Conservation (phyloP, 2,888 invertebrate species). For the Andricus quercusramuli region DNA sequence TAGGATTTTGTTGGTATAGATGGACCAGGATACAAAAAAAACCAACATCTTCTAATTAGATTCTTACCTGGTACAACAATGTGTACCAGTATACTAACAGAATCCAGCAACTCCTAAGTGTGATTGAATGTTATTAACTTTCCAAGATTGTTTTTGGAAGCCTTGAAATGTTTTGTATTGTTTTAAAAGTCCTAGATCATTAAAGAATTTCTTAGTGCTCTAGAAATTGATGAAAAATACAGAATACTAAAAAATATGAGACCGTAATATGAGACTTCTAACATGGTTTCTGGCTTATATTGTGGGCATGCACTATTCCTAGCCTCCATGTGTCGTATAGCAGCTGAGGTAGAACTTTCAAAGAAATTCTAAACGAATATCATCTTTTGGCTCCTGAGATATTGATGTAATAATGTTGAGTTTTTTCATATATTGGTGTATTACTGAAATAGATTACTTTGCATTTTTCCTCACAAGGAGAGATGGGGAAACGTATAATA, state of each 20-base stretch:
- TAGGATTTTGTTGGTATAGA: too few relatives aligned
- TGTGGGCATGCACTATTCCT: not conserved
- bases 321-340: not conserved
- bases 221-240: too few relatives aligned
- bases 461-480: not conserved
- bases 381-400: not conserved
- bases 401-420: slow-evolving; percentile 20
- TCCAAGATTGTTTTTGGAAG: too few relatives aligned
- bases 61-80: too few relatives aligned
- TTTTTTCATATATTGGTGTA: slow-evolving; percentile 16
- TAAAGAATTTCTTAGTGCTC: too few relatives aligned
- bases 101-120: too few relatives aligned
- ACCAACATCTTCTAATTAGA: too few relatives aligned
- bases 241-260: not conserved
- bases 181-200: too few relatives aligned
- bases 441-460: not conserved
- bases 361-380: slow-evolving; percentile 12
- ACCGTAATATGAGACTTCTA: not conserved
- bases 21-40: too few relatives aligned
- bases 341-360: slow-evolving; percentile 39
- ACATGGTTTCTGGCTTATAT: not conserved
- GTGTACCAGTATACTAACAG: too few relatives aligned
- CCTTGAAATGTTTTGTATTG: too few relatives aligned
- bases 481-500: slow-evolving; percentile 15
- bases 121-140: too few relatives aligned